Conservation (phyloP, 2,888 invertebrate species). For the Sphinx pinastri region DNA sequence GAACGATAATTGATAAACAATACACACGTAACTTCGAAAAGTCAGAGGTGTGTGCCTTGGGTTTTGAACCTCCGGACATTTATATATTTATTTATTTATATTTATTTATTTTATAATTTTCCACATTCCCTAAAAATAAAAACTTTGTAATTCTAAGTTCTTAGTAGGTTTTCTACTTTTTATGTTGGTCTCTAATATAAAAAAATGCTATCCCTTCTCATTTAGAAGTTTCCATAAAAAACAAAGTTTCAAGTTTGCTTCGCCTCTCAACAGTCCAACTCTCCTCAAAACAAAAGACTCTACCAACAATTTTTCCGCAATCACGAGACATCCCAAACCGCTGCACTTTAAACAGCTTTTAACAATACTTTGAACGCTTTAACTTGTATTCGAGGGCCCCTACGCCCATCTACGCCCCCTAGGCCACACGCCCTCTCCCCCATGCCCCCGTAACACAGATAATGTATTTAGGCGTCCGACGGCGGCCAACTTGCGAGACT, state of each 20-base stretch:
- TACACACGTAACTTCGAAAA: too few relatives aligned
- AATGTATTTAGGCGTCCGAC: conserved; percentile 17
- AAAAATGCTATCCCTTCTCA: too few relatives aligned
- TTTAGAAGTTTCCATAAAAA: neutral
- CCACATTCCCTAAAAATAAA: too few relatives aligned
- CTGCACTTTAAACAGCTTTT: conserved; percentile 16
- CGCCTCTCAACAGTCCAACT: neutral
- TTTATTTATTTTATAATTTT: too few relatives aligned
- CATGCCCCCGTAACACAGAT: conserved; percentile 3
- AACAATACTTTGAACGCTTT: conserved; percentile 9
- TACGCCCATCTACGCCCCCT: neutral
- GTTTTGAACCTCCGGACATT: too few relatives aligned
- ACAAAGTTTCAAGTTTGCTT: neutral
- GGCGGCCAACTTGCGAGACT: conserved; percentile 1
- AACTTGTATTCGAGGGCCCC: neutral
- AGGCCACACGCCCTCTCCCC: neutral
- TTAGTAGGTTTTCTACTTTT: too few relatives aligned
- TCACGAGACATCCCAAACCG: neutral
- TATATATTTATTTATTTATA: too few relatives aligned
- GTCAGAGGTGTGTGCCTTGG: too few relatives aligned
- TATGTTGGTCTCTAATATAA: too few relatives aligned
- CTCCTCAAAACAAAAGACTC: neutral
- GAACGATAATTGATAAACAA: too few relatives aligned
- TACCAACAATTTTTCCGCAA: conserved; percentile 5
- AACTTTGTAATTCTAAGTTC: too few relatives aligned